Conservation (phyloP, 30 jellyfish, hydroid and myxozoan species). For the Cassiopea xamachana region DNA sequence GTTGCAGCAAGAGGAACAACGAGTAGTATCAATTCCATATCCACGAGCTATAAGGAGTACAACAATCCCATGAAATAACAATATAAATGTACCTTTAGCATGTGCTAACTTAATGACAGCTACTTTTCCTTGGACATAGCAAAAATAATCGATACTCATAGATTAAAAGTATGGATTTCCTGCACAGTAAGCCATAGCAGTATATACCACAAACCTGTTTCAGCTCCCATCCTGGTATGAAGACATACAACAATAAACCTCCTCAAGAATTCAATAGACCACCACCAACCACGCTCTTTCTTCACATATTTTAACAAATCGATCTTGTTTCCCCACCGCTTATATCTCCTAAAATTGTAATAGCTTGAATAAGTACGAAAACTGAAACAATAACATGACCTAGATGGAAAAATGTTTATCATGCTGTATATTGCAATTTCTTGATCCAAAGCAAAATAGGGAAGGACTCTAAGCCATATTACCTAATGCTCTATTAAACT, state of each 20-base stretch:
- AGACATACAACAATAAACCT: conserved; percentile 56
- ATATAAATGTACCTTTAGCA: no score
- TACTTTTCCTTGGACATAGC: neutral
- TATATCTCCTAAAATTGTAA: neutral
- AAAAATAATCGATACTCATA: neutral
- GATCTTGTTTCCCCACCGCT: neutral
- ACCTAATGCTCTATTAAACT: no score
- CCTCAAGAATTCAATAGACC: conserved; percentile 55
- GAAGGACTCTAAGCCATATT: no score
- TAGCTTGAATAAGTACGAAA: neutral
- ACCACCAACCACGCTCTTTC: conserved; percentile 70
- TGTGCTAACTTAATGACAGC: no score
- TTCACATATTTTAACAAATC: conserved; percentile 20
- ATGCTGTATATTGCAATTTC: no score
- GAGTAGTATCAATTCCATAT: no score
- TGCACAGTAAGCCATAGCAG: neutral
- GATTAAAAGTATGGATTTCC: neutral
- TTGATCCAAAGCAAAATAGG: no score
- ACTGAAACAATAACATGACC: neutral
- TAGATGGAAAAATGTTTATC: no score
- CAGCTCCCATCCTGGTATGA: conserved; percentile 59
- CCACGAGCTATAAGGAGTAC: no score
- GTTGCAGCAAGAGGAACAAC: no score
- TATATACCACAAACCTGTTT: conserved; percentile 39
- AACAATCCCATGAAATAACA: no score